Evolutionary conservation across 2,888 invertebrate species (phyloP), one percentile per base, ranked within the genome.

Genomic region (Apotomis capreana): DNA sequence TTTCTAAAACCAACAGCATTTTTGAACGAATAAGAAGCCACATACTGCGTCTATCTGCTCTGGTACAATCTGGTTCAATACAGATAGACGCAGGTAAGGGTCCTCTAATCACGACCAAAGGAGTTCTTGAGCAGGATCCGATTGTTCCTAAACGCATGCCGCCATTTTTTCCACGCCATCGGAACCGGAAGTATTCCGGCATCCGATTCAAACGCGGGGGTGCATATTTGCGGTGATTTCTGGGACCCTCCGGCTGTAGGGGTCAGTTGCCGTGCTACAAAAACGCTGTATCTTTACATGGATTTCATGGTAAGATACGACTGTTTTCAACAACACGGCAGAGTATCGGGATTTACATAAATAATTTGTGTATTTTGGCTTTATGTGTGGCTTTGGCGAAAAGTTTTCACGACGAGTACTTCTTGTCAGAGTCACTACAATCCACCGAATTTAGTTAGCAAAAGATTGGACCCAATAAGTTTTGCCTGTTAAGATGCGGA

Each of bases 161-260:
- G 55, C 64, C 64, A 64, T 54, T 64, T 64, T 64, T 64, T 44
- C 55, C 55, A 37, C 57, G 10, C 13, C 9, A 15, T 44, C 36
- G 68, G 68, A 61, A 46, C 10, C 64, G 70, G 70, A 65, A 65
- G 60, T 37, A 60, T 49, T 63, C 49, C 36, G 46, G 67, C 62
- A 61, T 61, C 51, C 46, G 46, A 15, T 10, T 8, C 8, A 40
- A 40, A 40, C 26, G 10, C 6, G 52, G 65, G 69, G 70, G 65
- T 65, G 70, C 70, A 71, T 71, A 67, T 71, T 71, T 71, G 61
- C 67, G 67, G 70, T 71, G 70, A 71, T 67, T 69, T 70, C 70
- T 59, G 57, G 37, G 44, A 12, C 36, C 61, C 61, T 46, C 12
- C 49, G 59, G 70, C 65, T 15, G 15, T 51, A 37, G n/a, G 51